Conservation (phyloP, 2,888 invertebrate genomes). For the Cephus sareptanus region DNA sequence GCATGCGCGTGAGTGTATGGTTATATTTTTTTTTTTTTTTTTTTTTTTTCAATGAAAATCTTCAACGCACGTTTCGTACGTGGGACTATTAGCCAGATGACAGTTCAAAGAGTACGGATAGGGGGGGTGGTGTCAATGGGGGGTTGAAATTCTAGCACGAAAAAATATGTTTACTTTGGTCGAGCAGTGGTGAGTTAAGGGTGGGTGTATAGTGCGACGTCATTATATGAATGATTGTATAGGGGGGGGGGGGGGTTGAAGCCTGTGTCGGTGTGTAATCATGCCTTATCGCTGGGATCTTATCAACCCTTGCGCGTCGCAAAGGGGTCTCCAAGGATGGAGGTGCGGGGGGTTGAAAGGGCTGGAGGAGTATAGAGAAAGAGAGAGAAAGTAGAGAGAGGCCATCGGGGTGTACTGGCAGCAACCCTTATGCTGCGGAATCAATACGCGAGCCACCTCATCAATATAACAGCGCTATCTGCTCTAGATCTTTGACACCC, state of each 20-base stretch:
- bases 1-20: background rate
- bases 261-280: slow-evolving; percentile 51
- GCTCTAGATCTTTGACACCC: slow-evolving; percentile 63
- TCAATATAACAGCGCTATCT: slow-evolving; percentile 56
- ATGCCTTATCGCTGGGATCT: slow-evolving; percentile 63
- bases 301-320: slow-evolving; percentile 56
- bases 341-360: background rate
- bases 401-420: background rate
- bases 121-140: background rate
- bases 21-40: background rate
- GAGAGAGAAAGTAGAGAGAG: slow-evolving; percentile 13
- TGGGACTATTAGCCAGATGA: slow-evolving; percentile 4
- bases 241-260: slow-evolving; percentile 5
- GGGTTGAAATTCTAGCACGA: background rate
- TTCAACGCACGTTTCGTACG: background rate
- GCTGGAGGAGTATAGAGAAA: background rate
- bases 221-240: slow-evolving; percentile 5
- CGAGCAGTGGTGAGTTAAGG: slow-evolving; percentile 10
- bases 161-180: background rate
- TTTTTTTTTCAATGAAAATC: background rate
- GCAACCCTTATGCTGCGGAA: slow-evolving; percentile 35
- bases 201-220: slow-evolving; percentile 13
- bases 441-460: slow-evolving; percentile 61
- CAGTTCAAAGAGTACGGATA: background rate
- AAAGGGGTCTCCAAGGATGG: slow-evolving; percentile 36